Base-by-base conservation (phyloP, 2,888 invertebrate species). In the Drosophila setosimentum region DNA sequence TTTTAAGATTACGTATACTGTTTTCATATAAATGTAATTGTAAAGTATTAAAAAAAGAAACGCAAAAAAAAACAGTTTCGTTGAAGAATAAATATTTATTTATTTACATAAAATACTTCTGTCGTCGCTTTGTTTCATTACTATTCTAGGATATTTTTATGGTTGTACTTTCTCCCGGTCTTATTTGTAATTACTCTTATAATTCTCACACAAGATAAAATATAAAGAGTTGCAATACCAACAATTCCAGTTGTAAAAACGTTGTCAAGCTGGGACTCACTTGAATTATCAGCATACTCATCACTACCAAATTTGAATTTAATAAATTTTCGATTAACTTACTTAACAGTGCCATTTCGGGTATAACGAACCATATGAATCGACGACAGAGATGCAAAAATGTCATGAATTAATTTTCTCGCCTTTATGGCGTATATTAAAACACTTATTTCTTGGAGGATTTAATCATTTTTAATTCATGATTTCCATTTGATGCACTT, bases 11-110 rank as follows among this genome's bases (percentile, higher is more conserved):
- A 58, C n/a, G 3, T 29, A 55, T 45, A 65, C 42, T 42, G n/a
- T 63, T 62, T 24, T 37, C 53, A 10, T 49, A 37, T 48, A 27
- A 29, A 57, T 53, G 37, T 62, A 48, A 76, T 53, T 63, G 18
- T 42, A 33, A 70, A 74, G 78, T 81, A 81, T 78, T 79, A 79
- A 72, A 29, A 27, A 58, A 45, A 67, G 29, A 67, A 54, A 50
- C 27, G 32, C 59, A 21, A 37, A 64, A 57, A 60, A 42, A 64
- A 30, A n/a, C 21, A 42, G 33, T 48, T 64, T 35, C 30, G 50
- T 55, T 48, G 10, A 29, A 50, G 10, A 33, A 71, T 58, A 71
- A 67, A 77, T 76, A 71, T 68, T 64, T 78, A 45, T 24, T 45
- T 45, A 24, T 24, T 24, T 45, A 45, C 16, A 16, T 45, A 45